Conservation (phyloP, 2,113 vertebrate species). For the Neopipo cinnamomea region DNA sequence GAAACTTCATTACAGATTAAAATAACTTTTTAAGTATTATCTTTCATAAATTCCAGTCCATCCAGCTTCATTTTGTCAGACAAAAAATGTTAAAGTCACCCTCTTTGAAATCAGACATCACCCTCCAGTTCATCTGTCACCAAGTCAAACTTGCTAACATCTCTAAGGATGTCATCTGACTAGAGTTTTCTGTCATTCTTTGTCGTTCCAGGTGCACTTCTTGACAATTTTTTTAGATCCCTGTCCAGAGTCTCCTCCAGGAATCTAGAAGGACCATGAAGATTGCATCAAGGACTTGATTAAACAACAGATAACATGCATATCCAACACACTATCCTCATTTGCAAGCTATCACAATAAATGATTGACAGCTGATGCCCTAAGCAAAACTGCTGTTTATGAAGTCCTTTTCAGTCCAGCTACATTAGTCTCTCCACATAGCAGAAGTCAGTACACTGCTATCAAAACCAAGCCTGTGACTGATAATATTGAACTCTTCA, state of each 20-base stretch:
- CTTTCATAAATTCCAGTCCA: not conserved
- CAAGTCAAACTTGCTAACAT: not conserved
- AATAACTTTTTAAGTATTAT: not conserved
- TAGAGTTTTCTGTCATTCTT: not conserved
- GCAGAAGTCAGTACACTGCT: not conserved
- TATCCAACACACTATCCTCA: slow-evolving; percentile 26
- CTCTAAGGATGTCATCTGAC: not conserved
- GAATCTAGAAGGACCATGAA: slow-evolving; percentile 37
- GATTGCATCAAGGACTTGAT: slow-evolving; percentile 43
- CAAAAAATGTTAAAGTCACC: not conserved
- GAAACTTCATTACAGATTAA: not conserved
- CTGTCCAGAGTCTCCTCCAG: slow-evolving; percentile 3
- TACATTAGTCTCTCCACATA: slow-evolving; percentile 20
- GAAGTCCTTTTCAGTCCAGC: slow-evolving; percentile 53
- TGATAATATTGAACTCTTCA: slow-evolving; percentile 41
- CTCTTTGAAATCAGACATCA: slow-evolving; percentile 25
- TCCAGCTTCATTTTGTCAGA: not conserved
- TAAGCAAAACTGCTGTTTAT: slow-evolving; percentile 55
- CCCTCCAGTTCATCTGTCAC: not conserved
- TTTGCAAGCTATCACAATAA: slow-evolving; percentile 39
- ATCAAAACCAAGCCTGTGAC: slow-evolving; percentile 31
- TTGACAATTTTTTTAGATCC: slow-evolving; percentile 31
- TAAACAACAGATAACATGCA: slow-evolving; percentile 4
- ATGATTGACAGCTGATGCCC: slow-evolving; percentile 39
- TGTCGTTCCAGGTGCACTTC: slow-evolving; percentile 5